Base-by-base conservation (phyloP, 2,888 invertebrate species). In the Phortica magna region DNA sequence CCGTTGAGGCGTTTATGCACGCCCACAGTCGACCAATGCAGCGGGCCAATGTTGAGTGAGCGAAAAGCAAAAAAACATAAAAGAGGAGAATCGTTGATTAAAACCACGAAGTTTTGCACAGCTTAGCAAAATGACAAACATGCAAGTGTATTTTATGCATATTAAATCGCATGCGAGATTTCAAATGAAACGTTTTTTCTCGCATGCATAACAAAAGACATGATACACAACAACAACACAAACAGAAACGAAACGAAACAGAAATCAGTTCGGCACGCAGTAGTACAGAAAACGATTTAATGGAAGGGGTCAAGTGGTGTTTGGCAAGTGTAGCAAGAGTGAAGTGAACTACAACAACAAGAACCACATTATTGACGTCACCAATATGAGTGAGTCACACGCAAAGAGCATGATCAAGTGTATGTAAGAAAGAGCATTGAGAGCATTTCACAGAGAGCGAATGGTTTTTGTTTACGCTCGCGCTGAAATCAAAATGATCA, bases 41-140 rank as follows among this genome's bases (percentile, higher is more conserved):
- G 9, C 10, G 14, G 48, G 14, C 0, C 14, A 12, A 48, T 48
- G 48, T 14, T 12, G 10, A 48, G 75, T 55, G 70, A 55, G 67
- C 55, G 73, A 73, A 19, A 53, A 73, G 76, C 78, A 76, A 78
- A 67, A 55, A 0, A 7, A 59, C 14, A 17, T 4, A 39, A 10
- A 17, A 64, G 10, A 64, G 14, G 14, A 64, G 4, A 31, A 31
- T 31, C 19, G 61, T 12, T 9, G 14, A 31, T 12, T 14, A 22
- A 64, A 48, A 64, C 7, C 14, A 14, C 64, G 48, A 48, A 48
- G 48, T 48, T 48, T 48, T 48, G 39, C 64, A 64, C 22, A 64
- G 31, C 83, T 83, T 85, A 85, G 73, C 78, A 77, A 43, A 61
- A 17, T 19, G 19, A n/a, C 17, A 17, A 64, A 14, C 31, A 64